Conservation (phyloP, 2,888 invertebrate genomes). For the Caenorhabditis uteleia region DNA sequence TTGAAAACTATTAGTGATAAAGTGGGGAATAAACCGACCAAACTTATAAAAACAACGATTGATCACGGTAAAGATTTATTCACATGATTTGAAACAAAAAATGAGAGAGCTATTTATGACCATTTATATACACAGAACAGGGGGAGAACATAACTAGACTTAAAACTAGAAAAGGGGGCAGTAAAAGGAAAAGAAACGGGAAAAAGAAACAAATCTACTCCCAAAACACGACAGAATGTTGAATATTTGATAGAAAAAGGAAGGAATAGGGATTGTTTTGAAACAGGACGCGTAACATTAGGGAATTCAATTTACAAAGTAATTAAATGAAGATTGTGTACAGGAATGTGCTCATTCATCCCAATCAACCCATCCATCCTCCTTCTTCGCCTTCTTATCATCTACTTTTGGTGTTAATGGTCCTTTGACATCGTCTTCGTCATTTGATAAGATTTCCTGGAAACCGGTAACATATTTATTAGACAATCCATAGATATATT, state of each 20-base stretch:
- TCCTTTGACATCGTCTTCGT: slow-evolving; percentile 35
- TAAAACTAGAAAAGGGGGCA: no score
- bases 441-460: slow-evolving; percentile 33
- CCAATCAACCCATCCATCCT: slow-evolving; percentile 57
- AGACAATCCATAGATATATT: background rate
- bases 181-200: no score
- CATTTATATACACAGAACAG: no score
- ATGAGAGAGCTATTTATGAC: no score
- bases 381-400: slow-evolving; percentile 32
- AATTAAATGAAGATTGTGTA: background rate
- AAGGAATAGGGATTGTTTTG: slow-evolving; percentile 7
- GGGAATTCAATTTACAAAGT: background rate
- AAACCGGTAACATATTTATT: slow-evolving; percentile 6
- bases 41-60: no score
- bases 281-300: background rate
- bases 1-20: no score
- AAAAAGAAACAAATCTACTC: no score
- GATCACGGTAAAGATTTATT: no score
- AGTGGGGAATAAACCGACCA: no score
- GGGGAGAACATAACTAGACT: no score
- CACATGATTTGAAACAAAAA: background rate
- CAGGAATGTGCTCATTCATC: slow-evolving; percentile 46
- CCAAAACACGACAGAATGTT: no score
- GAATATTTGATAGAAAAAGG: no score
- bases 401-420: slow-evolving; percentile 39